Percentiles rank a stretch among this genome's conserved stretches.
These are phyloP conservation scores for Drosophila ironensis DNA, from an alignment of 1,140 invertebrate genomes.

Conservation along the genomic window DNA sequence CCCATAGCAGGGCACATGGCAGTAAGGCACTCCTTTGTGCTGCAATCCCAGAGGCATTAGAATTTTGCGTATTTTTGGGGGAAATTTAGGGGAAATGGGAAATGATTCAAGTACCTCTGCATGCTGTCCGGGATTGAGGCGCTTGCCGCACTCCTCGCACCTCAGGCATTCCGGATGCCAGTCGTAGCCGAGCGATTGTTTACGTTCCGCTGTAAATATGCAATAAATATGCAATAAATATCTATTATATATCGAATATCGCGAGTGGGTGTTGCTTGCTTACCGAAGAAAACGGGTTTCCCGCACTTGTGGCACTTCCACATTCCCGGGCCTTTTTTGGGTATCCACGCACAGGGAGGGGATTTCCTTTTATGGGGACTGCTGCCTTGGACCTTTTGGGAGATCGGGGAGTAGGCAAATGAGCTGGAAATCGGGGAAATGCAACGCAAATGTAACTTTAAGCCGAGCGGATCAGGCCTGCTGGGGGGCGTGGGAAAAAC, in stretches of 20 bases:
- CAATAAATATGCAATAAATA: too few species aligned
- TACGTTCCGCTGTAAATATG: conserved; percentile 89
- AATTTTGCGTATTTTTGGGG: too few species aligned
- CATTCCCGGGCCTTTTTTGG: conserved; percentile 83
- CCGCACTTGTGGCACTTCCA: conserved; percentile 94
- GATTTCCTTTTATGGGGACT: conserved; percentile 1
- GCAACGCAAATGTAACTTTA: conserved; percentile 64
- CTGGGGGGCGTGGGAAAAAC: conserved; percentile 22
- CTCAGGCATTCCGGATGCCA: conserved; percentile 96
- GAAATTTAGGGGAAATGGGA: too few species aligned
- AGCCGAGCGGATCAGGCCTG: too few species aligned
- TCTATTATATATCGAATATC: too few species aligned
- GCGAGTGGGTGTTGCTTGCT: too few species aligned
- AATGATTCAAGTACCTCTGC: conserved; percentile 87
- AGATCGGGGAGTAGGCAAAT: conserved; percentile 53
- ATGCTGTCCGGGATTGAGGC: conserved; percentile 94
- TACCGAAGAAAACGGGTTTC: conserved; percentile 93
- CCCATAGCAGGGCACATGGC: conserved; percentile 94
- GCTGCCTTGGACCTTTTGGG: not conserved
- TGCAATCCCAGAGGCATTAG: too few species aligned
- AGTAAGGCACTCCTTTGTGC: conserved; percentile 96
- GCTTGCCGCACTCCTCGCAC: conserved; percentile 95
- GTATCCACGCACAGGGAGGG: conserved; percentile 11
- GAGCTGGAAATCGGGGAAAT: conserved; percentile 46
- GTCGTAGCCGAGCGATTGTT: conserved; percentile 94